Evolutionary conservation across 2,113 vertebrate genomes (phyloP).

Genomic region (Ancistrus triradiatus): DNA sequence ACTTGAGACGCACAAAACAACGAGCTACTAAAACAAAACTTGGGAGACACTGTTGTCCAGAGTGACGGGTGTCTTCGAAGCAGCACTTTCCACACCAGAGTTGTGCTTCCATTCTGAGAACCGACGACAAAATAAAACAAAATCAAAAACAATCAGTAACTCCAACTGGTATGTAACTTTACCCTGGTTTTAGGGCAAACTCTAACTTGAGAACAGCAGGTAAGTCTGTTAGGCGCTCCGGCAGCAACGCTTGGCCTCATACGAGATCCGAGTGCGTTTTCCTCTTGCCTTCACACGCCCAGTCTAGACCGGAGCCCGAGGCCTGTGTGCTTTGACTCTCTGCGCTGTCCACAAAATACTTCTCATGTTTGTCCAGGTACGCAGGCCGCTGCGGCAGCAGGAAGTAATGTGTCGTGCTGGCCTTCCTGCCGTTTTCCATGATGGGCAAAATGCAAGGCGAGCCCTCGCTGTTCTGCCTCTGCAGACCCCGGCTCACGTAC

Average conservation of each 20-base stretch:
- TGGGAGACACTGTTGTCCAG: slow-evolving; percentile 51
- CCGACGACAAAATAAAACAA: too few relatives aligned
- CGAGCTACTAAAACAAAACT: slow-evolving; percentile 42
- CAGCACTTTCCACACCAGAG: slow-evolving; percentile 29
- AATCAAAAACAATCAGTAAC: slow-evolving; percentile 59
- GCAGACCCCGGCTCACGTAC: slow-evolving; percentile 87
- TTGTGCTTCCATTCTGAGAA: slow-evolving; percentile 37
- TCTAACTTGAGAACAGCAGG: slow-evolving; percentile 56
- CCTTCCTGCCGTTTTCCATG: slow-evolving; percentile 86
- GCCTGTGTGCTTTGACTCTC: slow-evolving; percentile 29
- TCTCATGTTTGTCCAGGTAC: slow-evolving; percentile 76
- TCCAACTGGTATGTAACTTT: slow-evolving; percentile 58
- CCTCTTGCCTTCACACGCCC: slow-evolving; percentile 52
- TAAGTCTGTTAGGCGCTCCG: slow-evolving; percentile 46
- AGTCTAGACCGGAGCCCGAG: slow-evolving; percentile 58
- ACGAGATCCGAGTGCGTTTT: slow-evolving; percentile 58
- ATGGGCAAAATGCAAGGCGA: slow-evolving; percentile 93
- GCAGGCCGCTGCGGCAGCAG: slow-evolving; percentile 82
- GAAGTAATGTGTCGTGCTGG: slow-evolving; percentile 91
- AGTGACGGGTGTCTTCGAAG: slow-evolving; percentile 47
- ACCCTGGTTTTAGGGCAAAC: slow-evolving; percentile 52
- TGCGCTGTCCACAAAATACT: slow-evolving; percentile 66
- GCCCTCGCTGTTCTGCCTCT: slow-evolving; percentile 89
- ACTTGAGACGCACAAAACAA: slow-evolving; percentile 46
- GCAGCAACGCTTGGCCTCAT: slow-evolving; percentile 45